Evolutionary conservation across 2,797 vertebrate species (phyloP), one percentile per base, ranked within the genome.

Genomic region (Notolepis coatsorum): DNA sequence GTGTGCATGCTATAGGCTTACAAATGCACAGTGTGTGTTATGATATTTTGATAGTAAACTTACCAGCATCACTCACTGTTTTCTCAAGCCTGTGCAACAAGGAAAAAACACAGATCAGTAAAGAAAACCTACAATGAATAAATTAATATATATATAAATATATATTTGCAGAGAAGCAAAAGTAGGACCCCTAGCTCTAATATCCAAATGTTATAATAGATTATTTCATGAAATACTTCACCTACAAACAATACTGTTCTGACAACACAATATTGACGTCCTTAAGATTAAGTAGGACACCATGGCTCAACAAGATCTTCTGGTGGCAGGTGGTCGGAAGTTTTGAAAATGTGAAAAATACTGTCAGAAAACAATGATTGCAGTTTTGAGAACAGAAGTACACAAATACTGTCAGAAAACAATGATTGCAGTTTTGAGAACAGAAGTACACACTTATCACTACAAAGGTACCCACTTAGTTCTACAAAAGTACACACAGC

Each of bases 51-150:
- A 25, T 7, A 54, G 18, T 0, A 17, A 61, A 84, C 91, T 27
- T 83, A 93, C 92, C 90, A 39, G 69, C 67, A 35, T 85, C 61
- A 59, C 24, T 67, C 2, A 65, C 28, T 51, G 60, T 65, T 39
- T 59, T 71, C 54, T 68, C 61, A n/a, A 27, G 20, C 30, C 90
- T 92, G 81, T 41, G 64, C 68, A 60, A 81, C 9, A 35, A 35
- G 31, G 13, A 35, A 35, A 12, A 35, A 35, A 12, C 10, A 37
- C 12, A 41, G 18, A 52, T 46, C 1, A 54, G 24, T 43, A 3
- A 76, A 1, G 47, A 5, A 31, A 56, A 77, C 3, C 41, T 3
- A 56, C 0, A 38, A 50, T 4, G 54, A 53, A 21, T 41, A 20
- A 24, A 37, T 4, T 35, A 45, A 39, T 31, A 24, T 6, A 27